A percentile compares a stretch with the other conserved stretches of the same genome.
Conservation (phyloP, 2,888 invertebrate genomes). For the Aleiodes leptofemur region DNA sequence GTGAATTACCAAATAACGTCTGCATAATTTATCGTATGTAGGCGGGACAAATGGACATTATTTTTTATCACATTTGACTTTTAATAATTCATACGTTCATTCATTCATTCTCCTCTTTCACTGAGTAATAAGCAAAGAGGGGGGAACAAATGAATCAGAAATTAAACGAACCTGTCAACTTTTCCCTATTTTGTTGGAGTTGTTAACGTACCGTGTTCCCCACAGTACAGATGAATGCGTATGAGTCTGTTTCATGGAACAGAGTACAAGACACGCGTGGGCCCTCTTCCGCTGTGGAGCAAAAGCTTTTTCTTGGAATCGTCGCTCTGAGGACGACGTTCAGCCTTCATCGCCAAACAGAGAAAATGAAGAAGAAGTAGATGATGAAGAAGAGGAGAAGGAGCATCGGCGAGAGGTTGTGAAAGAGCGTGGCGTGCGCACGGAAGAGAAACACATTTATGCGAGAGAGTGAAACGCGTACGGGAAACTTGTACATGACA, state of each 20-base stretch:
- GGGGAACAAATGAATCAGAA: background rate
- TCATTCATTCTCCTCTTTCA: constrained; percentile 1
- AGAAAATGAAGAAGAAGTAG: constrained; percentile 15
- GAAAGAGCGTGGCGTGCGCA: background rate
- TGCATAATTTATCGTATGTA: background rate
- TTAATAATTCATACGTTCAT: background rate
- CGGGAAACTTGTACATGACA: constrained; percentile 51
- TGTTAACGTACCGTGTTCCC: constrained; percentile 10
- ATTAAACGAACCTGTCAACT: constrained; percentile 5
- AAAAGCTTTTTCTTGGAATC: constrained; percentile 39
- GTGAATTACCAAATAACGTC: background rate
- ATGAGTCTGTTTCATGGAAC: constrained; percentile 19
- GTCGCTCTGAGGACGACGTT: background rate
- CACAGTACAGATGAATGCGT: background rate
- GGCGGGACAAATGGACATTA: background rate
- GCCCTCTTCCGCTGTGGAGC: constrained; percentile 8
- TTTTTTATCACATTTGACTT: background rate
- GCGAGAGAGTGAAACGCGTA: constrained; percentile 25
- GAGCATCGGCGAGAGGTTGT: background rate
- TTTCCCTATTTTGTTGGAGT: background rate
- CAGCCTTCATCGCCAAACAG: constrained; percentile 6
- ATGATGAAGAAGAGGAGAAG: constrained; percentile 8
- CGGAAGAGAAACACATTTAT: constrained; percentile 23
- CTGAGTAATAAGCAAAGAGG: background rate
- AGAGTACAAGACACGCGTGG: constrained; percentile 25